Conservation (phyloP, 2,888 invertebrate species). For the Tipula lateralis region DNA sequence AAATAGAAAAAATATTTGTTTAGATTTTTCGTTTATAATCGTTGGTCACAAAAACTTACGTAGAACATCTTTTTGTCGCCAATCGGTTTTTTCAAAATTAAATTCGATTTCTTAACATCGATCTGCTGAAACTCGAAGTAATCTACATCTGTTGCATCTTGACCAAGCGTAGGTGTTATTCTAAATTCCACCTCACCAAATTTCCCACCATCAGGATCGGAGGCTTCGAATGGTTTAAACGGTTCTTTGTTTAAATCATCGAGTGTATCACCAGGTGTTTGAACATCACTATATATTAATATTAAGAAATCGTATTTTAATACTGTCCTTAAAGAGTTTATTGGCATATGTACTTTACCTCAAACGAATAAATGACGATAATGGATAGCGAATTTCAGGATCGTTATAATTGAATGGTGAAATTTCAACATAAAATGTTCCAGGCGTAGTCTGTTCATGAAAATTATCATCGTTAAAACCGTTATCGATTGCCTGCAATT, state of each 20-base stretch:
- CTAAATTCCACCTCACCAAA: constrained; percentile 55
- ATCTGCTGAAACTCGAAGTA: constrained; percentile 38
- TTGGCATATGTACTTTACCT: constrained; percentile 45
- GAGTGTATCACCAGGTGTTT: constrained; percentile 29
- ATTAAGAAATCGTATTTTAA: background rate
- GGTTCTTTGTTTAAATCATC: constrained; percentile 42
- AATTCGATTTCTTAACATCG: constrained; percentile 35
- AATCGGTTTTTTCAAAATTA: constrained; percentile 35
- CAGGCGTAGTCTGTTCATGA: constrained; percentile 45
- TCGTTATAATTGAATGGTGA: constrained; percentile 56
- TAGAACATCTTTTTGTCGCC: constrained; percentile 33
- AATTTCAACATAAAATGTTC: constrained; percentile 51
- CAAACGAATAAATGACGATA: constrained; percentile 46
- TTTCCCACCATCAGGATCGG: constrained; percentile 54
- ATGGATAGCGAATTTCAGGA: constrained; percentile 55
- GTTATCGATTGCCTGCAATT: constrained; percentile 54
- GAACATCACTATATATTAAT: constrained; percentile 27
- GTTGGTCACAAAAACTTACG: constrained; percentile 34
- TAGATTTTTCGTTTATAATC: too few relatives aligned
- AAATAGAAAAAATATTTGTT: constrained; percentile 32
- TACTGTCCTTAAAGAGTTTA: background rate
- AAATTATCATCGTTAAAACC: constrained; percentile 42
- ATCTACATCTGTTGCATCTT: constrained; percentile 35
- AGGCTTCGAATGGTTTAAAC: constrained; percentile 51
- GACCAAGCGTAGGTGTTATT: constrained; percentile 43